Percentiles rank a stretch among this genome's conserved stretches.
phyloP scores from a whole-genome alignment of 2,888 invertebrate genomes.

The Lycophotia porphyrea region DNA sequence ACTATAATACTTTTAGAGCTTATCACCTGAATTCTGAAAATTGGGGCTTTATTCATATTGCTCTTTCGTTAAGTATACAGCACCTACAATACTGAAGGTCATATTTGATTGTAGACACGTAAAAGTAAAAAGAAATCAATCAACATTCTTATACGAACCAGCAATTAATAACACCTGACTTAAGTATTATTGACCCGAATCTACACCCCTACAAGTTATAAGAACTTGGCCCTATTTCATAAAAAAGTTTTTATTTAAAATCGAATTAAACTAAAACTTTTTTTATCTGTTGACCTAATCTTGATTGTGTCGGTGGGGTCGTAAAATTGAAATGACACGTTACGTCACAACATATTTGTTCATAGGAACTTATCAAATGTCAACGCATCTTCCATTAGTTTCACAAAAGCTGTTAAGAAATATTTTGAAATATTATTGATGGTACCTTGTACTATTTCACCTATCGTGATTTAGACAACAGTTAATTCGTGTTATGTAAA shows the following conservation, averaged over 20 bases:
- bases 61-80: neutral
- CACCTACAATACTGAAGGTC: slow-evolving; percentile 1
- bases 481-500: slow-evolving; percentile 36
- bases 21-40: neutral
- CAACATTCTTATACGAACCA: slow-evolving; percentile 3
- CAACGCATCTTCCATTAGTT: slow-evolving; percentile 32
- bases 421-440: slow-evolving; percentile 31
- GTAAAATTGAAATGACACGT: slow-evolving; percentile 27
- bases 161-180: slow-evolving; percentile 12
- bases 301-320: slow-evolving; percentile 10
- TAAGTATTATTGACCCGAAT: slow-evolving; percentile 1
- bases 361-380: slow-evolving; percentile 24
- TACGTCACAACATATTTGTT: slow-evolving; percentile 18
- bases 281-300: slow-evolving; percentile 46
- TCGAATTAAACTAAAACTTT: slow-evolving; percentile 8
- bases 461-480: slow-evolving; percentile 28
- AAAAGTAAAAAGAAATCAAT: slow-evolving; percentile 25
- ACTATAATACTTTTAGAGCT: neutral
- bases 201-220: slow-evolving; percentile 1
- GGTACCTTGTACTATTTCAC: slow-evolving; percentile 11
- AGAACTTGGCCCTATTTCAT: slow-evolving; percentile 7
- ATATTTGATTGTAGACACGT: slow-evolving; percentile 4
- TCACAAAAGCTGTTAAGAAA: slow-evolving; percentile 20
- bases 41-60: neutral
- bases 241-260: slow-evolving; percentile 28